Percentiles rank a stretch among this genome's conserved stretches.
Conservation (phyloP, 2,113 vertebrate species). For the Erythrolamprus reginae region DNA sequence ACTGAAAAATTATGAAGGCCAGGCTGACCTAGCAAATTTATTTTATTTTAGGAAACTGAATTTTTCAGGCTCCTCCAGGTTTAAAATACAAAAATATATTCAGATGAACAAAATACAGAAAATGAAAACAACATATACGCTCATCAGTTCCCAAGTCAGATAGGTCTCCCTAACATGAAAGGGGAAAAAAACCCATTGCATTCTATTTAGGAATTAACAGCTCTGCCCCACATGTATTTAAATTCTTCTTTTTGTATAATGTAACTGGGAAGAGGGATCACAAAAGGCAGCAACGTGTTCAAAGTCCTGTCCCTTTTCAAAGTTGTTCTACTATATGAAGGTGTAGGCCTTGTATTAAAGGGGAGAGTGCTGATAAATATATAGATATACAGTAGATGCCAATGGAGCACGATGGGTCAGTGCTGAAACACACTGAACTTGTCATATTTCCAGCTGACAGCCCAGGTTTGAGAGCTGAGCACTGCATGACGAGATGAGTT, state of each 20-base stretch:
- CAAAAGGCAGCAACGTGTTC: background rate
- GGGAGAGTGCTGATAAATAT: background rate
- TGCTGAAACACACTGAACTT: background rate
- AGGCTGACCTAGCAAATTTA: background rate
- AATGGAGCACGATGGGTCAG: background rate
- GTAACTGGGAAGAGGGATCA: background rate
- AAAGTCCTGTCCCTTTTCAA: background rate
- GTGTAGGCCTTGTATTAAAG: background rate
- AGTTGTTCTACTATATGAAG: background rate
- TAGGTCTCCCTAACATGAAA: background rate
- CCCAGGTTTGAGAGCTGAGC: background rate
- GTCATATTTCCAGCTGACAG: background rate
- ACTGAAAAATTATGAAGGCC: background rate
- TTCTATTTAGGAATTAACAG: background rate
- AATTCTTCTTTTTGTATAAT: background rate
- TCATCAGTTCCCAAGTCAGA: background rate
- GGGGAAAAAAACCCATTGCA: background rate
- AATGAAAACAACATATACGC: background rate
- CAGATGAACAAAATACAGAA: background rate
- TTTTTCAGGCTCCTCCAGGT: background rate
- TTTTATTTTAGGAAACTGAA: background rate
- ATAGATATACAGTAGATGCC: background rate
- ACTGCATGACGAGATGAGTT: background rate
- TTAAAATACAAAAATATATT: background rate
- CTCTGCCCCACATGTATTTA: background rate